Base-by-base conservation (phyloP, 2,797 vertebrate species). In the Galagoides demidoff region DNA sequence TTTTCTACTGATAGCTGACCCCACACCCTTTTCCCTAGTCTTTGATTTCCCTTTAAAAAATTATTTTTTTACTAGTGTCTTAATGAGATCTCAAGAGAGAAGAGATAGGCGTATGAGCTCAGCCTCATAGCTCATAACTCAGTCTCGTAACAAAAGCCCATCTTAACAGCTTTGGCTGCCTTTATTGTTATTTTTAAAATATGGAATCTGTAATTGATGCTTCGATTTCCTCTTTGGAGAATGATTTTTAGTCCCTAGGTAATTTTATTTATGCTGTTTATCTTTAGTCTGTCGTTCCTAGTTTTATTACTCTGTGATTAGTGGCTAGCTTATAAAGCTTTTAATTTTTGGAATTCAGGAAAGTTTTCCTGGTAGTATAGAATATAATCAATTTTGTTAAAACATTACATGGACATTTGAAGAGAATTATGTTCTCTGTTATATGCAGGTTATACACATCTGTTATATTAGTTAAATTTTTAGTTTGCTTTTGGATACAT, bases 181-280 rank as follows among this genome's bases (percentile, higher is more conserved):
- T 79, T 92, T 87, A 71, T 37, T 94, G 27, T 96, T 92, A 29
- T 77, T 92, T 92, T 95, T 81, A 23, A 93, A 91, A 73, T 85
- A 74, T 94, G 14, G 6, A 91, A 31, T 71, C 29, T 66, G 2
- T 88, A 85, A 74, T 59, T 92, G 37, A 70, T 95, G 16, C 37
- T 55, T 94, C 78, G 70, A 59, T 79, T 96, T 94, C 59, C 78
- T 94, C 85, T 94, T 95, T 93, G 25, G 45, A 89, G n/a, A 89
- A 66, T 78, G 25, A 85, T 64, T 83, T 96, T 94, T 89, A 52
- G 27, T 82, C 31, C 94, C 39, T 79, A 74, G 59, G 14, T 89
- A 81, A 13, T 82, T 89, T 92, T 89, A 83, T 81, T 73, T 95
- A 43, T 78, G 74, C 49, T 83, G 7, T 63, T 94, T 82, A 49